A percentile compares a stretch with the other conserved stretches of the same genome.
Conservation (phyloP, 2,113 vertebrate species). For the Gavia stellata region DNA sequence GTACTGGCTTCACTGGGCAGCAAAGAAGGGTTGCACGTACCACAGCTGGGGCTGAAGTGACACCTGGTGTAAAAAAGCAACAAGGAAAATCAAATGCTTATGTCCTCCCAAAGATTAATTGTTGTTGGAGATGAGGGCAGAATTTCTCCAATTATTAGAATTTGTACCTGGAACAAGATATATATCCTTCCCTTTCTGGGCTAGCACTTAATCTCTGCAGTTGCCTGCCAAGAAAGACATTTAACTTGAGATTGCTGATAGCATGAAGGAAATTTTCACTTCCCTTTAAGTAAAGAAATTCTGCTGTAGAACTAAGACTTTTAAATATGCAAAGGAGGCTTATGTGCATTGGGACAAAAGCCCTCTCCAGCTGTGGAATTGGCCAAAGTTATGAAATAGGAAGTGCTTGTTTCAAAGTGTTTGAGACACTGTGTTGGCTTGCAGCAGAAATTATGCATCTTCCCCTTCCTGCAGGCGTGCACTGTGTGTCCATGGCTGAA, state of each 20-base stretch:
- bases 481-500: conserved; percentile 7
- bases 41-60: not conserved
- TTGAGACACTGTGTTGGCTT: not conserved
- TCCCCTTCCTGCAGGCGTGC: conserved; percentile 37
- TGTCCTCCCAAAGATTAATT: not conserved
- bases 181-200: not conserved
- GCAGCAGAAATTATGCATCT: not conserved
- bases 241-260: not conserved
- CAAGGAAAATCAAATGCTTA: not conserved
- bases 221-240: not conserved
- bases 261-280: not conserved
- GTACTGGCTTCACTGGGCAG: not conserved
- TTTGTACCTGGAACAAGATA: not conserved
- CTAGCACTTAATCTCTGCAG: not conserved
- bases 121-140: not conserved
- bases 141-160: not conserved
- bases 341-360: not conserved
- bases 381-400: conserved; percentile 14
- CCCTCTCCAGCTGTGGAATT: conserved; percentile 30
- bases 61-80: not conserved
- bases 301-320: not conserved
- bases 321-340: not conserved
- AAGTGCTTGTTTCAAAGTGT: conserved; percentile 30
- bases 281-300: not conserved
- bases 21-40: not conserved